phyloP scores from a whole-genome alignment of 2,113 vertebrate genomes.

The Oostethus manadensis region DNA sequence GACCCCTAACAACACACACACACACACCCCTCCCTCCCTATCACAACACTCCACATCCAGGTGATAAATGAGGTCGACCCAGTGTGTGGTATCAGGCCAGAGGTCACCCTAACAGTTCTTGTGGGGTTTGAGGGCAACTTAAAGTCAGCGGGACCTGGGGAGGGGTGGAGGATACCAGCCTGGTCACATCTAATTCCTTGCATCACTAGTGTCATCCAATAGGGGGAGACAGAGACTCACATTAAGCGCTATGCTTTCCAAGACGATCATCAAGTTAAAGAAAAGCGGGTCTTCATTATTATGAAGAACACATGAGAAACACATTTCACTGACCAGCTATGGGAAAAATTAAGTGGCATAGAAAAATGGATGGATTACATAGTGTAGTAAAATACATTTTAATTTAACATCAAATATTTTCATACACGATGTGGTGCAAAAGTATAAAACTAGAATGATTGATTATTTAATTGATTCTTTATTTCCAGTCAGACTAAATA shows the following conservation, averaged over 20 bases:
- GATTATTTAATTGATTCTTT: no score
- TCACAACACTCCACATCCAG: conserved; percentile 54
- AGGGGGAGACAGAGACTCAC: conserved; percentile 56
- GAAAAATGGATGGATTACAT: no score
- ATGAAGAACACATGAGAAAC: neutral
- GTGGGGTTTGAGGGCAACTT: conserved; percentile 35
- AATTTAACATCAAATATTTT: no score
- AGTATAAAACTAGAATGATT: no score
- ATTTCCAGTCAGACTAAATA: no score
- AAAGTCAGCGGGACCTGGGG: conserved; percentile 32
- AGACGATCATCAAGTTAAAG: neutral
- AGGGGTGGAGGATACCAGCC: conserved; percentile 15
- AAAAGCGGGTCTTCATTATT: neutral
- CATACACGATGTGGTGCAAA: no score
- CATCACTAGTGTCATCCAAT: conserved; percentile 15
- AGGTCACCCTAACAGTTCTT: conserved; percentile 43
- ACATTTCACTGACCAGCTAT: neutral
- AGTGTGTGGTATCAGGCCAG: conserved; percentile 46
- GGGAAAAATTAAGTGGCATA: no score
- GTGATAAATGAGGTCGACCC: conserved; percentile 61
- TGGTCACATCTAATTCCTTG: neutral
- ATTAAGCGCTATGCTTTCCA: neutral
- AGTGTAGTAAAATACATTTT: no score
- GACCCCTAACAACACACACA: conserved; percentile 23
- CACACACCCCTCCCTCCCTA: conserved; percentile 8